phyloP scores from a whole-genome alignment of 2,797 vertebrate species.

The Morus bassanus region DNA sequence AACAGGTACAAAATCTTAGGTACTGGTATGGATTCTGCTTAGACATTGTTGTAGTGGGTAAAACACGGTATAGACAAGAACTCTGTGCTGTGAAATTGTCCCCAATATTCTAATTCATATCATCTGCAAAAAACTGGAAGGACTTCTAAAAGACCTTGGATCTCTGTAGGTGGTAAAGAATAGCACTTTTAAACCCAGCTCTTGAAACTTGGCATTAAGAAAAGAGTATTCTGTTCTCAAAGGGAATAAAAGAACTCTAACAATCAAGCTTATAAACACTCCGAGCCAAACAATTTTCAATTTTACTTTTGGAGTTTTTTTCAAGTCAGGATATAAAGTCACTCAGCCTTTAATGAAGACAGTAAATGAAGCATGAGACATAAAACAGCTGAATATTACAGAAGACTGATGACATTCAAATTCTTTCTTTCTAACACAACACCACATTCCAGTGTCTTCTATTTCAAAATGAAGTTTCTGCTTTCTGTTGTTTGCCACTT shows the following conservation, averaged over 20 bases:
- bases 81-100: not conserved
- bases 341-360: not conserved
- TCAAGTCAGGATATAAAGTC: not conserved
- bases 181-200: not conserved
- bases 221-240: not conserved
- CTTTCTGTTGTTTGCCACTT: not conserved
- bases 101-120: not conserved
- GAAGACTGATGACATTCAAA: not conserved
- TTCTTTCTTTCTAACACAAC: not conserved
- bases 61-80: not conserved
- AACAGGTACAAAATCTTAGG: not conserved
- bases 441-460: not conserved
- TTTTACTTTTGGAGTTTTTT: not conserved
- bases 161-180: not conserved
- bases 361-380: conserved; percentile 15
- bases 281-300: not conserved
- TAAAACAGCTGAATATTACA: not conserved
- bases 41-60: not conserved
- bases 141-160: not conserved
- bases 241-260: not conserved
- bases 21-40: not conserved
- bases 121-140: not conserved
- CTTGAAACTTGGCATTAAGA: not conserved
- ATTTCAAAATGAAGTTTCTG: not conserved
- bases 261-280: not conserved